Evolutionary conservation across 2,888 invertebrate genomes (phyloP).

Genomic region (Sinhomidia bicolor): DNA sequence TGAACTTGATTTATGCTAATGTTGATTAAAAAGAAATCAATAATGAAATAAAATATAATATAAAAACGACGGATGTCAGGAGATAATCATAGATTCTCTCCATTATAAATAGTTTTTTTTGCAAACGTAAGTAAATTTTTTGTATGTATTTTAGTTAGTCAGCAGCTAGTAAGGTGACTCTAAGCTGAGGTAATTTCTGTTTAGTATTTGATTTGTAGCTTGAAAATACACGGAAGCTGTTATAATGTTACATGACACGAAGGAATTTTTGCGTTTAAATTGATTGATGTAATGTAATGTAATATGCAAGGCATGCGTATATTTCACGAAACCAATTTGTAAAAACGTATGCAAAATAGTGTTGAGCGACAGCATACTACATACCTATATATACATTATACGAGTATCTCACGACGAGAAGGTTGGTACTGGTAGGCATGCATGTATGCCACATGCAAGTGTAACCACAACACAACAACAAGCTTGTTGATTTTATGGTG

Average conservation of each 20-base stretch:
- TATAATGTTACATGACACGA: constrained; percentile 21
- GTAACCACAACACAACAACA: background rate
- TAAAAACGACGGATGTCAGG: background rate
- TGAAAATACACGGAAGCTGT: constrained; percentile 54
- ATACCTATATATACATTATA: too few species aligned
- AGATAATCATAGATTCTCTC: background rate
- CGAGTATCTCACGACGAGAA: too few species aligned
- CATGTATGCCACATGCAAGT: too few species aligned
- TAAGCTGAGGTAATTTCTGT: background rate
- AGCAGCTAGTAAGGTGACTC: too few species aligned
- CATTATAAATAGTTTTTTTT: too few species aligned
- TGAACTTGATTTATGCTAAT: constrained; percentile 1
- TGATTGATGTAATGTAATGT: constrained; percentile 33
- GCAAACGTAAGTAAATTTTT: too few species aligned
- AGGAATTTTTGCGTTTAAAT: constrained; percentile 41
- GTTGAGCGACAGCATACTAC: too few species aligned
- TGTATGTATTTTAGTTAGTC: too few species aligned
- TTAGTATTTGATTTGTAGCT: constrained; percentile 33
- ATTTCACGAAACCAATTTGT: constrained; percentile 10
- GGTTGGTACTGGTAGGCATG: too few species aligned
- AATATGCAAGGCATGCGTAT: background rate
- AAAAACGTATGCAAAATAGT: background rate
- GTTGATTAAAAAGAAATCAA: constrained; percentile 58
- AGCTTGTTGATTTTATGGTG: background rate
- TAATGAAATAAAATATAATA: background rate